These are phyloP conservation scores for Lissocephala sabroskyi DNA, from an alignment of 2,888 invertebrate genomes.

Conservation along the genomic window DNA sequence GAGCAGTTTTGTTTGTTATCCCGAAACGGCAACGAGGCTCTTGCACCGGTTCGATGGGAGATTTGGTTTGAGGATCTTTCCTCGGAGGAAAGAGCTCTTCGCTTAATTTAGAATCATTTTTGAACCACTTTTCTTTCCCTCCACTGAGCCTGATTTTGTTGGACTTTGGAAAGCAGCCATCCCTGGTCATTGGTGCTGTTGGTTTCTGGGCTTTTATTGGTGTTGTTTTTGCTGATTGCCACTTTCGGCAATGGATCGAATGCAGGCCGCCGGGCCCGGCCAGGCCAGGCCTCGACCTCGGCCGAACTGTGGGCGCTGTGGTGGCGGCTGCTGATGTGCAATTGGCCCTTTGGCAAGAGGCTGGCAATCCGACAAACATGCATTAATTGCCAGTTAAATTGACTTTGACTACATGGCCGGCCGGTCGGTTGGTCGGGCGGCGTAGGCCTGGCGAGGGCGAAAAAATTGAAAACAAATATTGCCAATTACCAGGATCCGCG, in stretches of 20 bases:
- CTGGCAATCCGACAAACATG: conserved; percentile 29
- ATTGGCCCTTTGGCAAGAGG: not conserved
- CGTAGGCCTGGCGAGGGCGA: not conserved
- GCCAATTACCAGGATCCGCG: conserved; percentile 1
- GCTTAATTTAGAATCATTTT: too few species aligned
- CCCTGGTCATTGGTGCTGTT: conserved; percentile 17
- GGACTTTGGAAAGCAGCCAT: too few species aligned
- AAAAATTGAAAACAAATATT: conserved; percentile 4
- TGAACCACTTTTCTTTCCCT: too few species aligned
- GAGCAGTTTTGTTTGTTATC: too few species aligned
- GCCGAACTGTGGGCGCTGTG: too few species aligned
- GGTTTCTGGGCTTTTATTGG: conserved; percentile 38
- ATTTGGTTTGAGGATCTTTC: too few species aligned
- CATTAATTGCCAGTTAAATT: conserved; percentile 70
- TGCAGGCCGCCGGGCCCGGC: conserved; percentile 15
- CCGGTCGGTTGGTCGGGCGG: not conserved
- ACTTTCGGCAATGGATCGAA: conserved; percentile 52
- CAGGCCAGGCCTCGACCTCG: too few species aligned
- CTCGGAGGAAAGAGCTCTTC: too few species aligned
- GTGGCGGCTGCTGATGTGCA: conserved; percentile 5
- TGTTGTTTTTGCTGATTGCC: conserved; percentile 61
- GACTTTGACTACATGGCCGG: conserved; percentile 48
- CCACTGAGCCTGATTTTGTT: too few species aligned
- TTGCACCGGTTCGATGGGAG: too few species aligned
- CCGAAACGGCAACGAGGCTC: too few species aligned